A percentile compares a stretch with the other conserved stretches of the same genome.
phyloP scores from a whole-genome alignment of 2,113 vertebrate species.

The Crotalus helleri region DNA sequence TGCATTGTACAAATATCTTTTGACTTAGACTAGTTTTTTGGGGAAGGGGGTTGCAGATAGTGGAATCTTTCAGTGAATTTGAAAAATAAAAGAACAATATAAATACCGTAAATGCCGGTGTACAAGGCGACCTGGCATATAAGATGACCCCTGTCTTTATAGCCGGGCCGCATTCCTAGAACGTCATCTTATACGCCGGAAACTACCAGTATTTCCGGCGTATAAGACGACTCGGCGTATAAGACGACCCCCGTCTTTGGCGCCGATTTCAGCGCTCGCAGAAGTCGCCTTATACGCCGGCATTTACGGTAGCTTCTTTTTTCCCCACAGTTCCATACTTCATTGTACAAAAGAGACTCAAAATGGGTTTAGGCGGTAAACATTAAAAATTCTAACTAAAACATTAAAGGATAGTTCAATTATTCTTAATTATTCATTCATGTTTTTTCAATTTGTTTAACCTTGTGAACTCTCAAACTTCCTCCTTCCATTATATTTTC shows the following conservation, averaged over 20 bases:
- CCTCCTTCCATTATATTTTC: no score
- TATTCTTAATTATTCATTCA: background rate
- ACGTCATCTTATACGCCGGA: no score
- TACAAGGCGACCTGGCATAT: no score
- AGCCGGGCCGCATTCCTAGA: no score
- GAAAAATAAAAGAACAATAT: background rate
- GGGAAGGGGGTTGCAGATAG: background rate
- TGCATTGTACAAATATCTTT: background rate
- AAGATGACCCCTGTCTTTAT: no score
- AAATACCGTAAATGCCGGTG: no score
- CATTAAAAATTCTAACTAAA: background rate
- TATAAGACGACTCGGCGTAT: no score
- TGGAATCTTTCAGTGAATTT: background rate
- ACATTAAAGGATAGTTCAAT: background rate
- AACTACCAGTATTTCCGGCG: no score
- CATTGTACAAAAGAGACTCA: background rate
- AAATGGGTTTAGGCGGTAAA: background rate
- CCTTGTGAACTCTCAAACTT: no score
- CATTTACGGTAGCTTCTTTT: background rate
- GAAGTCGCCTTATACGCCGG: no score
- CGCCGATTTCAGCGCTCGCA: no score
- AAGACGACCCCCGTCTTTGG: no score
- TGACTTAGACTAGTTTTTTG: background rate
- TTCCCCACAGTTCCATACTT: background rate
- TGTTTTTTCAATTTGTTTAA: background rate